Percentiles rank a stretch among this genome's conserved stretches.
Conservation (phyloP, 2,113 vertebrate species). For the Zosterops pallidus region DNA sequence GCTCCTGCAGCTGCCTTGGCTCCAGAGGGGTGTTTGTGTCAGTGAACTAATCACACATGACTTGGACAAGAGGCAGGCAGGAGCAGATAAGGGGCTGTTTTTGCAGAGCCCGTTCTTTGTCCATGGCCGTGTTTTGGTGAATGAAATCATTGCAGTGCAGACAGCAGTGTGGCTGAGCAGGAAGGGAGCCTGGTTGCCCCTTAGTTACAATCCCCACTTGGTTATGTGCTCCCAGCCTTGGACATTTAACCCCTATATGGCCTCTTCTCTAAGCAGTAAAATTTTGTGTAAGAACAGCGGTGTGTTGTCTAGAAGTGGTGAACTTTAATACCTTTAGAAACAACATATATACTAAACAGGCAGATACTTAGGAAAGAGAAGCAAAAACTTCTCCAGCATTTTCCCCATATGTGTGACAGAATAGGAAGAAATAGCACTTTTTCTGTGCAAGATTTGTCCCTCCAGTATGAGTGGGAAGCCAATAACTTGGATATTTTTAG, state of each 20-base stretch:
- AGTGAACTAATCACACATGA: constrained; percentile 58
- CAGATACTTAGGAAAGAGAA: background rate
- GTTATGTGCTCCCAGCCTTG: background rate
- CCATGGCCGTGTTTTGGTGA: constrained; percentile 50
- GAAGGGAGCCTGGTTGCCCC: constrained; percentile 35
- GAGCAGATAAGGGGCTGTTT: constrained; percentile 66
- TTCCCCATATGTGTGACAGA: background rate
- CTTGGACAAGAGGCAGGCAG: constrained; percentile 65
- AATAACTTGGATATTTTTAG: background rate
- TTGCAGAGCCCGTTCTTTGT: constrained; percentile 59
- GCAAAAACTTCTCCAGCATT: background rate
- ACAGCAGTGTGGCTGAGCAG: constrained; percentile 31
- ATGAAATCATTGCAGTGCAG: constrained; percentile 54
- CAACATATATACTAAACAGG: background rate
- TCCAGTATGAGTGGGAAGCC: background rate
- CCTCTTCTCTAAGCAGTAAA: background rate
- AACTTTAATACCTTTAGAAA: background rate
- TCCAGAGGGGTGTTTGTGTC: constrained; percentile 57
- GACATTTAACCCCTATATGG: constrained; percentile 1
- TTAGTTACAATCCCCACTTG: background rate
- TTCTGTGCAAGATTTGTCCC: background rate
- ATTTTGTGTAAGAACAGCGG: background rate
- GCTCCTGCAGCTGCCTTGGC: constrained; percentile 54
- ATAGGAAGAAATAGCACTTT: background rate
- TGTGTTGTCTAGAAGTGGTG: background rate